Evolutionary conservation across 1,140 invertebrate genomes (phyloP).

Genomic region (Zaprionus vittiger): DNA sequence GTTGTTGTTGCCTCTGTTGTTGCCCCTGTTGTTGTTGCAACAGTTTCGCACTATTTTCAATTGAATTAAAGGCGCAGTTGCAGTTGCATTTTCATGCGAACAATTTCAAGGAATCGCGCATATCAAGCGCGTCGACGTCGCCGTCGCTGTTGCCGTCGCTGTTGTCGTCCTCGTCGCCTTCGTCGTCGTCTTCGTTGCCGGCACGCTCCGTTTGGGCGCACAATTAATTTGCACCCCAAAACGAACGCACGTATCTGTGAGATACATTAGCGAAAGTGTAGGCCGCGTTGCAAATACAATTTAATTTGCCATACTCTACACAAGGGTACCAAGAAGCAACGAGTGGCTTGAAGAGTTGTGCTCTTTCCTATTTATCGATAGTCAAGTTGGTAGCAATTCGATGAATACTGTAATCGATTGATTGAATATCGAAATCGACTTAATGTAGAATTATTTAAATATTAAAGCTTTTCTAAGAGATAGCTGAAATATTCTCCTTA

Average conservation of each 20-base stretch:
- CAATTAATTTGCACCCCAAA: constrained; percentile 84
- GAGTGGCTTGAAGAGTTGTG: not conserved
- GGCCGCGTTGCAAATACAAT: constrained; percentile 72
- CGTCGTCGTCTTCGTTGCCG: constrained; percentile 41
- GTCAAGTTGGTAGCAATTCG: not conserved
- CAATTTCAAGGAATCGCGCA: constrained; percentile 84
- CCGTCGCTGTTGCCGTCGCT: constrained; percentile 52
- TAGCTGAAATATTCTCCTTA: no score
- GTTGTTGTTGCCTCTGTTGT: constrained; percentile 29
- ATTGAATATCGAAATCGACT: not conserved
- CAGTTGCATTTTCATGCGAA: constrained; percentile 78
- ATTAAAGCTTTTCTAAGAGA: no score
- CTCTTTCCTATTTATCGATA: not conserved
- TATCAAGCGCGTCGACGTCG: constrained; percentile 84
- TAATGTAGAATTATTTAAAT: not conserved
- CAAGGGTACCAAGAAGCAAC: not conserved
- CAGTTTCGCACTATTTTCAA: constrained; percentile 82
- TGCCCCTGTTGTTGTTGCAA: constrained; percentile 37
- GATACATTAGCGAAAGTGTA: constrained; percentile 83
- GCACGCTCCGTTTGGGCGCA: constrained; percentile 84
- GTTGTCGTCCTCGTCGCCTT: constrained; percentile 51
- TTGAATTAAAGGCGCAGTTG: constrained; percentile 71
- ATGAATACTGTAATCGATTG: not conserved
- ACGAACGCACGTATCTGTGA: constrained; percentile 76
- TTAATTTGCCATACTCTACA: constrained; percentile 69